Percentiles rank a stretch among this genome's conserved stretches.
phyloP scores from a whole-genome alignment of 2,113 vertebrate species.

The Otocyon megalotis region DNA sequence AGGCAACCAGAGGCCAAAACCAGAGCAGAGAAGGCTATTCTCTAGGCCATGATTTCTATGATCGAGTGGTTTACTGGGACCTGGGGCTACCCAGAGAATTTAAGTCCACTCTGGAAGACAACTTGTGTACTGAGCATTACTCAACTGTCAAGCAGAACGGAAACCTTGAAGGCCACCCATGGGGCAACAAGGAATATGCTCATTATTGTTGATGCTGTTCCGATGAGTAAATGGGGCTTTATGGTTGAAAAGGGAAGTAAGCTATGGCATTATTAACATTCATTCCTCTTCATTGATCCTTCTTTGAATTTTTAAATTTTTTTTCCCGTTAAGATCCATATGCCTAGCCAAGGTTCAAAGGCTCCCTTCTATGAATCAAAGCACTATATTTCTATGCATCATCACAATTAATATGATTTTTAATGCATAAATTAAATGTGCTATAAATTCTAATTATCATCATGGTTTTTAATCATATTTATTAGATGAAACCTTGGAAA shows the following conservation, averaged over 20 bases:
- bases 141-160: neutral
- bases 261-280: neutral
- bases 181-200: neutral
- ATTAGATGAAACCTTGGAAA: neutral
- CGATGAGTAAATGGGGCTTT: neutral
- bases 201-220: neutral
- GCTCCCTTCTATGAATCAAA: constrained; percentile 31
- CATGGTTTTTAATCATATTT: constrained; percentile 29
- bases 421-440: constrained; percentile 62
- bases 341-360: constrained; percentile 6
- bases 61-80: neutral
- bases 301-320: neutral
- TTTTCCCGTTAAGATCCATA: neutral
- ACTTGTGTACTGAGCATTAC: neutral
- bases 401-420: constrained; percentile 55
- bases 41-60: neutral
- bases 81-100: neutral
- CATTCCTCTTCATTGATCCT: constrained; percentile 17
- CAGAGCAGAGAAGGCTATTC: neutral
- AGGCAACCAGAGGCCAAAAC: neutral
- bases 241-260: neutral
- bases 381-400: neutral
- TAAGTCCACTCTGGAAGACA: neutral
- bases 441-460: constrained; percentile 58
- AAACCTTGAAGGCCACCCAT: neutral